Evolutionary conservation across 64 coral and sea anemone genomes (phyloP).

Genomic region (Montipora efflorescens): DNA sequence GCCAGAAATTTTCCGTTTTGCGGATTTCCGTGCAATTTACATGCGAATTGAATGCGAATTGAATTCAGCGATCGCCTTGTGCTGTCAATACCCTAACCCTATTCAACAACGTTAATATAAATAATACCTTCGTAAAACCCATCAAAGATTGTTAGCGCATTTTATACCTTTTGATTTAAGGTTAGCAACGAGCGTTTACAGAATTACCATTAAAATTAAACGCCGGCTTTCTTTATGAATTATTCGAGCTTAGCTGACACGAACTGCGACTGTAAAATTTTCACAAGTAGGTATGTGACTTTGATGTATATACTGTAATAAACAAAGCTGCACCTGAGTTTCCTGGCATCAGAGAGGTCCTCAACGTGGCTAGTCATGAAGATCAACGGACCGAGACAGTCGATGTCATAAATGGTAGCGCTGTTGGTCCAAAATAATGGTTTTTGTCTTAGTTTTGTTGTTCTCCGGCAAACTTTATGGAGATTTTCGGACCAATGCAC

Average conservation of each 20-base stretch:
- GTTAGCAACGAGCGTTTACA: conserved; percentile 4
- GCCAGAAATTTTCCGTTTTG: not conserved
- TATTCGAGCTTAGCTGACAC: not conserved
- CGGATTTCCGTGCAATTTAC: not conserved
- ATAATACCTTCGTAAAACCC: conserved; percentile 9
- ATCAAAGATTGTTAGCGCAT: not conserved
- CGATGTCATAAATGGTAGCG: not conserved
- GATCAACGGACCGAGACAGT: not conserved
- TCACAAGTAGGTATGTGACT: not conserved
- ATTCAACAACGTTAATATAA: conserved; percentile 25
- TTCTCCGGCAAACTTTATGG: not conserved
- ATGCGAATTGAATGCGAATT: not conserved
- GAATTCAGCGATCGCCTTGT: not conserved
- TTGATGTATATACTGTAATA: not conserved
- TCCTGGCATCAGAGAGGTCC: not conserved
- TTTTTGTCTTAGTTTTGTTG: not conserved
- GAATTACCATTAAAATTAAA: not conserved
- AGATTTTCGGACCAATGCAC: not conserved
- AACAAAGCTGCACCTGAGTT: not conserved
- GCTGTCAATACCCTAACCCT: not conserved
- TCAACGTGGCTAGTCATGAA: too few relatives aligned
- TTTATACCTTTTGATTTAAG: not conserved
- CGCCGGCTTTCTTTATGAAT: not conserved
- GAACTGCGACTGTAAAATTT: not conserved
- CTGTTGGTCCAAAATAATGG: not conserved